phyloP scores from a whole-genome alignment of 2,888 invertebrate genomes.

The Drosophila nigritarsus region DNA sequence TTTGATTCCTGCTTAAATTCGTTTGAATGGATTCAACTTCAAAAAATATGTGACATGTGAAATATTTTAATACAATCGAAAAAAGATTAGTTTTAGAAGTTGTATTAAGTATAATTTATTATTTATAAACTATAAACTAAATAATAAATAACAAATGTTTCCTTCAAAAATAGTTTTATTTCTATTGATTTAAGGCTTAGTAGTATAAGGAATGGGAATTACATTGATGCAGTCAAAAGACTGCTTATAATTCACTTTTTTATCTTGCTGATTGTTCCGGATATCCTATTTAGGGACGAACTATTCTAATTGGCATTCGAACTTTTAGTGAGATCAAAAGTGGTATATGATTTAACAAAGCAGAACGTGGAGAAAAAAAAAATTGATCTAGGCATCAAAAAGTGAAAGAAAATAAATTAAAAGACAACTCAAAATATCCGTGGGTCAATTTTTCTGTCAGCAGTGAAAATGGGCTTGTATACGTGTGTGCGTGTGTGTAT shows the following conservation, averaged over 20 bases:
- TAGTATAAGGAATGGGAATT: background rate
- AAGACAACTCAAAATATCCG: conserved; percentile 79
- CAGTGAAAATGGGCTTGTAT: conserved; percentile 30
- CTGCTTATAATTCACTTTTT: background rate
- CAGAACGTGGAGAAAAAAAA: conserved; percentile 16
- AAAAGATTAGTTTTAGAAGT: background rate
- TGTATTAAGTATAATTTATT: background rate
- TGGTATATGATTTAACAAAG: conserved; percentile 54
- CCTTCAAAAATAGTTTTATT: background rate
- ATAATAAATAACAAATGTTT: background rate
- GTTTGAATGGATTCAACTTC: background rate
- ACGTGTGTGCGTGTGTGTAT: background rate
- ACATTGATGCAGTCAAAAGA: background rate
- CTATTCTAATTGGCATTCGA: background rate
- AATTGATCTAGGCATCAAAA: conserved; percentile 70
- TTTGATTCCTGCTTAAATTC: fast-evolving
- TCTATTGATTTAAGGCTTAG: background rate
- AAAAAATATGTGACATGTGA: background rate
- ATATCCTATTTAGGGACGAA: background rate
- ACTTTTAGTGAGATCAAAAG: conserved; percentile 54
- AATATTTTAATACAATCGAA: background rate
- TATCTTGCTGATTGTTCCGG: background rate
- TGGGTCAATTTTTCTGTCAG: conserved; percentile 61
- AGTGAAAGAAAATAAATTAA: conserved; percentile 76
- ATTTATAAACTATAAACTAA: background rate